Evolutionary conservation across 2,113 vertebrate species (phyloP).

Genomic region (Meles meles): DNA sequence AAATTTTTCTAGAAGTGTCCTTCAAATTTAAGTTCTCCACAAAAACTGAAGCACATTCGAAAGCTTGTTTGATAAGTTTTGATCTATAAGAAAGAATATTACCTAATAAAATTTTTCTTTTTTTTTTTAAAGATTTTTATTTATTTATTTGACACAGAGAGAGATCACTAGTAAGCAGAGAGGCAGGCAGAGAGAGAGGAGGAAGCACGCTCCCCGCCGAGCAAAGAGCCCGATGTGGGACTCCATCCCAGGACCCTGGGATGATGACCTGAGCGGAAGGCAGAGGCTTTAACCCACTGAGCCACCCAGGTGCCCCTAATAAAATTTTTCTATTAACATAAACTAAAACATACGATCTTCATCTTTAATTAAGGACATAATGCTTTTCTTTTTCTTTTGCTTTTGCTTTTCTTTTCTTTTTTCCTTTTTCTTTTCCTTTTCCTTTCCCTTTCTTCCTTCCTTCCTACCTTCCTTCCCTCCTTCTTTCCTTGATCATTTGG

Average conservation of each 20-base stretch:
- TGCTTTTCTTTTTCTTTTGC: background rate
- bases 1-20: background rate
- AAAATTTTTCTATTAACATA: background rate
- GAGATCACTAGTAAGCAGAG: no score
- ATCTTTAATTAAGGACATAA: background rate
- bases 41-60: background rate
- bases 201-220: no score
- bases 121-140: no score
- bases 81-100: slow-evolving; percentile 12
- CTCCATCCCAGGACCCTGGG: no score
- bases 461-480: no score
- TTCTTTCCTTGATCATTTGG: background rate
- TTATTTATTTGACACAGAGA: no score
- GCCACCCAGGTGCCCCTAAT: no score
- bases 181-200: no score
- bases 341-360: slow-evolving; percentile 4
- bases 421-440: background rate
- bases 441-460: no score
- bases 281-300: no score
- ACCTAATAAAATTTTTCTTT: background rate
- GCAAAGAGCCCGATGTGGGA: no score
- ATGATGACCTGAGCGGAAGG: no score
- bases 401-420: background rate
- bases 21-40: background rate
- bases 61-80: background rate